Base-by-base conservation (phyloP, 2,797 vertebrate species). In the Phrynocephalus vlangalii region DNA sequence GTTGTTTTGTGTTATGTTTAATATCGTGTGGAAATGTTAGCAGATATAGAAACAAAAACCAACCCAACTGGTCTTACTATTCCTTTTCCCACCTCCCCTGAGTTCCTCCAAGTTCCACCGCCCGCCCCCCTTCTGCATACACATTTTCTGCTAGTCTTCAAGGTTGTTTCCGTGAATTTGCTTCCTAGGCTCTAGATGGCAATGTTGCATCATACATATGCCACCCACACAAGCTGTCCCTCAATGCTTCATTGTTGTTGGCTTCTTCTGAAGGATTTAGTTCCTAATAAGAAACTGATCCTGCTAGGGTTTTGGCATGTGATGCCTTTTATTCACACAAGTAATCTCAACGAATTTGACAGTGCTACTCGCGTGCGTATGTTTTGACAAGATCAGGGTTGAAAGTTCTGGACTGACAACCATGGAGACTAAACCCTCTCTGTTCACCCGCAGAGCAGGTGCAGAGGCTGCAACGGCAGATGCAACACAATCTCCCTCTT, bases 111-210 rank as follows among this genome's bases (percentile, higher is more conserved):
- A 3, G 44, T 15, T 5, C n/a, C 28, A 48, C n/a, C 2, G 60
- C 20, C 16, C 44, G 18, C 72, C 20, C 16, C 44, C 33, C 3
- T 50, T 18, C 30, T 71, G 38, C 48, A 16, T 15, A 48, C 5
- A 22, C n/a, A 86, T 24, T 16, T 9, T 38, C 5, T 20, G n/a
- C 9, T 4, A 28, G 10, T 75, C n/a, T 63, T 63, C 16, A 63
- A 20, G 60, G 13, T 16, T 63, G 60, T 63, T 63, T 63, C 60
- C 1, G 18, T 52, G 28, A 38, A 52, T 73, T 79, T 52, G 28
- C 38, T 52, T 73, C 75, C n/a, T 20, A 68, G 83, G 85, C 95
- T 56, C 85, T 86, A 96, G 95, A 87, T 94, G 96, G 96, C 95
- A 94, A 8, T 94, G 89, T 95, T 88, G 82, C 82, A 92, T 86